A percentile compares a stretch with the other conserved stretches of the same genome.
Evolutionary conservation across 1,140 invertebrate genomes (phyloP).

Genomic region (Ostrea denselamellosa): DNA sequence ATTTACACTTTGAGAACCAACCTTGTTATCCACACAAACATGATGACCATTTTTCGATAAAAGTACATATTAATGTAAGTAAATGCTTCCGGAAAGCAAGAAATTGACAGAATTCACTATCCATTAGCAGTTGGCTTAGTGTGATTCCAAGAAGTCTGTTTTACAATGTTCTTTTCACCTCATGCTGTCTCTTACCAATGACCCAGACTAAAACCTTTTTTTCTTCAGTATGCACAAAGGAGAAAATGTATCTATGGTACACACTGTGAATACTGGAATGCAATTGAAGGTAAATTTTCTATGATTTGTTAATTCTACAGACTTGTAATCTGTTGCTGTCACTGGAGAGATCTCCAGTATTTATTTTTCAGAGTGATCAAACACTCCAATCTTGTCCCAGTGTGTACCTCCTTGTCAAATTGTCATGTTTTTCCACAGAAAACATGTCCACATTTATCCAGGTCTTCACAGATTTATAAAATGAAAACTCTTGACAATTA

Average conservation of each 20-base stretch:
- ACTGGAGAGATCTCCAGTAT: slow-evolving; percentile 14
- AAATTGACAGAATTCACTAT: slow-evolving; percentile 13
- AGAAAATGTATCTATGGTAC: background rate
- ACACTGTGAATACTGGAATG: background rate
- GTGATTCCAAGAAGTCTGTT: slow-evolving; percentile 13
- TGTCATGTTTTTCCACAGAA: slow-evolving; percentile 13
- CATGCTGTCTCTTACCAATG: background rate
- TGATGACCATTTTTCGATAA: background rate
- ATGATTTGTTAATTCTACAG: slow-evolving; percentile 40
- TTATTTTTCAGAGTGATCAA: slow-evolving; percentile 29
- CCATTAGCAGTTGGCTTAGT: background rate
- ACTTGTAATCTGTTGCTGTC: slow-evolving; percentile 8
- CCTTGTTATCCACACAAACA: background rate
- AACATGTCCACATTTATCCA: slow-evolving; percentile 21
- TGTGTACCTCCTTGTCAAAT: slow-evolving; percentile 35
- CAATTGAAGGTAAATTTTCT: slow-evolving; percentile 32
- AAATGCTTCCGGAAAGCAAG: background rate
- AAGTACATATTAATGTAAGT: background rate
- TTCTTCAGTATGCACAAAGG: background rate
- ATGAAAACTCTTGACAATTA: slow-evolving; percentile 11
- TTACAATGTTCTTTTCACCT: background rate
- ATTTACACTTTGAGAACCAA: background rate
- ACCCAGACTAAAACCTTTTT: background rate
- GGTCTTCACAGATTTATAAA: background rate
- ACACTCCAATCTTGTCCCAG: background rate